A percentile compares a stretch with the other conserved stretches of the same genome.
Evolutionary conservation across 2,888 invertebrate species (phyloP).

Genomic region (Bellardia bayeri): DNA sequence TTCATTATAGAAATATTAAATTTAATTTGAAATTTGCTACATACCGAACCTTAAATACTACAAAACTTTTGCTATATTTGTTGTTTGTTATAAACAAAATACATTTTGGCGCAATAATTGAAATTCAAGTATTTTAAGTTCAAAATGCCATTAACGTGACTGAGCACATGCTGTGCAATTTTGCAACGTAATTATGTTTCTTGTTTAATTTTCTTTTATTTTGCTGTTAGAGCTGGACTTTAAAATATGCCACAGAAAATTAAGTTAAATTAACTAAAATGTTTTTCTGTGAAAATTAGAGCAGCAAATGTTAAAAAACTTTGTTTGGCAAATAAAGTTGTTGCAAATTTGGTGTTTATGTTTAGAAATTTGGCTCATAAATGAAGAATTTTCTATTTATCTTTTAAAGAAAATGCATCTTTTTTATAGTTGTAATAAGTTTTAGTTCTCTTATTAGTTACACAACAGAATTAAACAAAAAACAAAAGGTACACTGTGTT

Average conservation of each 20-base stretch:
- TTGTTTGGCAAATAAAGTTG: not conserved
- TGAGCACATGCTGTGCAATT: slow-evolving; percentile 58
- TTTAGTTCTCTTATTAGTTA: no score
- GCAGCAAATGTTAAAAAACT: not conserved
- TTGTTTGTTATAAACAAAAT: slow-evolving; percentile 2
- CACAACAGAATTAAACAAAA: no score
- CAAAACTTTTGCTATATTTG: slow-evolving; percentile 2
- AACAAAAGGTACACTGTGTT: no score
- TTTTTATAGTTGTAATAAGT: no score
- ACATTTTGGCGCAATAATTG: slow-evolving; percentile 31
- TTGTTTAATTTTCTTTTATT: not conserved
- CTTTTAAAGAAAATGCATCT: no score
- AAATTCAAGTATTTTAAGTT: slow-evolving; percentile 75
- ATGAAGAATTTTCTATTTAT: no score
- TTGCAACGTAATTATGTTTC: slow-evolving; percentile 13
- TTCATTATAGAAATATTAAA: slow-evolving; percentile 5
- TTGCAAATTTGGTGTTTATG: not conserved
- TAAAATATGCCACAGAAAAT: slow-evolving; percentile 21
- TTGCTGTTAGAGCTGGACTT: slow-evolving; percentile 15
- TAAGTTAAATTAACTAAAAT: not conserved
- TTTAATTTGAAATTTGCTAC: not conserved
- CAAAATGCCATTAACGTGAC: slow-evolving; percentile 82
- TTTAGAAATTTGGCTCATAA: no score
- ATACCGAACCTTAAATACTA: slow-evolving; percentile 29
- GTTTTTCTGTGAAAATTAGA: slow-evolving; percentile 11